Evolutionary conservation across 2,888 invertebrate species (phyloP).

Genomic region (Phyto melanocephala): DNA sequence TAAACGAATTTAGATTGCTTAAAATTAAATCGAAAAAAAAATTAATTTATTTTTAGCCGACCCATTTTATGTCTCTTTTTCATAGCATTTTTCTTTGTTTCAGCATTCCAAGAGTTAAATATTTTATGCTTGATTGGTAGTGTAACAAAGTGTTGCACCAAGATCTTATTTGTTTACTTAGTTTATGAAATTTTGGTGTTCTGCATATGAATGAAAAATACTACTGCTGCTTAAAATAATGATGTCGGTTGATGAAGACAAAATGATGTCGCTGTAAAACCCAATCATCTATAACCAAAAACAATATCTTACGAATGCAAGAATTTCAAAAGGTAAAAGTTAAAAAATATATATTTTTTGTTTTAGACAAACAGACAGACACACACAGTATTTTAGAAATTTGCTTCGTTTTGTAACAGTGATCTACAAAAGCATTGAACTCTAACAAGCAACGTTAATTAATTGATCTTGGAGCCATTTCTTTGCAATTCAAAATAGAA

Average conservation of each 20-base stretch:
- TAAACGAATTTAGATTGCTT: slow-evolving; percentile 23
- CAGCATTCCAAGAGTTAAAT: slow-evolving; percentile 20
- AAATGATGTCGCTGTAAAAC: slow-evolving; percentile 14
- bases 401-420: slow-evolving; percentile 27
- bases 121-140: slow-evolving; percentile 47
- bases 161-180: not conserved
- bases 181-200: slow-evolving; percentile 19
- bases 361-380: not conserved
- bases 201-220: not conserved
- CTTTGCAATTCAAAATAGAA: not conserved
- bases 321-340: slow-evolving; percentile 23
- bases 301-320: slow-evolving; percentile 5
- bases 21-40: not conserved
- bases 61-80: slow-evolving; percentile 22
- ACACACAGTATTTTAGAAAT: not conserved
- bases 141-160: slow-evolving; percentile 16
- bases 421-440: slow-evolving; percentile 65
- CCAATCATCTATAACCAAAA: slow-evolving; percentile 47
- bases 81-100: not conserved
- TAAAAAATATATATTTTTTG: not conserved
- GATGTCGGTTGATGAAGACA: not conserved
- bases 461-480: slow-evolving; percentile 52
- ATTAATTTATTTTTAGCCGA: not conserved
- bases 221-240: not conserved
- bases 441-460: slow-evolving; percentile 46